Evolutionary conservation across 1,140 invertebrate species (phyloP).

Genomic region (Geopemphigus sp.): DNA sequence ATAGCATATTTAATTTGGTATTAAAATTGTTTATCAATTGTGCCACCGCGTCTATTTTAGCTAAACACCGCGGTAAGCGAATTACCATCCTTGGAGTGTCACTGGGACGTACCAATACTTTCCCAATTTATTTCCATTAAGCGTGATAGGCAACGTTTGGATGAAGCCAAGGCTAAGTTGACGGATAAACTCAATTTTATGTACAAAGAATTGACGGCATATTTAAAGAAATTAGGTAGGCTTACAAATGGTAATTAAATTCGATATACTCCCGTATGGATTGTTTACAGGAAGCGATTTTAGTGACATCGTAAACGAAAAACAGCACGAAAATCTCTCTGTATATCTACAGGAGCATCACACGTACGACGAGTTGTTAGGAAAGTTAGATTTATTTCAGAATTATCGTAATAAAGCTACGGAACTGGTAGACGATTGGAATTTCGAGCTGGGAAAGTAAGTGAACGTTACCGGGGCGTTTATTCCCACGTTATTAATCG

Average conservation of each 20-base stretch:
- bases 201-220: constrained; percentile 55
- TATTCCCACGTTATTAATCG: neutral
- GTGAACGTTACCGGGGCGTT: neutral
- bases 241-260: neutral
- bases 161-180: constrained; percentile 54
- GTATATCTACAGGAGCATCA: constrained; percentile 1
- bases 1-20: too few relatives aligned
- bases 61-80: constrained; percentile 56
- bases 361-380: constrained; percentile 12
- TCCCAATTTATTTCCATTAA: constrained; percentile 55
- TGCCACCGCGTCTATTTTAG: constrained; percentile 52
- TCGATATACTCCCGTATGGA: neutral
- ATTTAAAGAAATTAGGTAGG: constrained; percentile 55
- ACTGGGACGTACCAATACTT: constrained; percentile 53
- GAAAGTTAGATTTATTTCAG: constrained; percentile 40
- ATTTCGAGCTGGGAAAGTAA: constrained; percentile 51
- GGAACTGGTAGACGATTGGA: constrained; percentile 38
- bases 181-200: constrained; percentile 54
- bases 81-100: constrained; percentile 58
- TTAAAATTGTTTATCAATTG: neutral
- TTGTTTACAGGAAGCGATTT: constrained; percentile 19
- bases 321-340: neutral
- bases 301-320: constrained; percentile 10
- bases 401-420: constrained; percentile 39
- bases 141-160: constrained; percentile 55